Evolutionary conservation across 2,888 invertebrate species (phyloP), one percentile per base, ranked within the genome.

Genomic region (Apantesis nais): DNA sequence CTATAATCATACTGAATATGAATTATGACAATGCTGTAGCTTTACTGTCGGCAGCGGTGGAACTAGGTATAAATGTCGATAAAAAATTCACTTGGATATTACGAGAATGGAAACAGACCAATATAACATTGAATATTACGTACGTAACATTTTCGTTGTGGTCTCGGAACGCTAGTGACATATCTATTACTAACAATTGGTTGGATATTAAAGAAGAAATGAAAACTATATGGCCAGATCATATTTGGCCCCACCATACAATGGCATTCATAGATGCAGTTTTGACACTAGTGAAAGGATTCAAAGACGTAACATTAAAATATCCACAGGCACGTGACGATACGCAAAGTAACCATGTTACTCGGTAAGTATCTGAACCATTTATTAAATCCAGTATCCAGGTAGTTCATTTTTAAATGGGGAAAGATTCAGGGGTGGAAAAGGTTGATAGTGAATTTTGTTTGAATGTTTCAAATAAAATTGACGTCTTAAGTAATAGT

Each of bases 61-160:
- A 64, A 22, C 41, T 67, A 9, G 52, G 63, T 2, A 67, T 67
- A 60, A 66, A 52, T 58, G 8, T 34, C 22, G 41, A 25, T 39
- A 66, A 48, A 22, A 25, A 67, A 19, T 64, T 69, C 16, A 66
- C 52, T 25, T 73, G 66, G 66, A 69, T 73, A 52, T 19, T 73
- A 22, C 60, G 69, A 12, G 72, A 73, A 2, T 67, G 69, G 72
- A 41, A 58, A 3, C 37, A 58, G 11, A 61, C 64, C 14, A 63
- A 73, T 14, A 63, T 62, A 29, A 39, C 19, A 25, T 31, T 58
- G 9, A 52, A 69, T 29, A 12, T 73, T 22, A 70, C 12, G 5
- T 64, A 66, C 19, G 58, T 72, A 8, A 62, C 66, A 1, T 58
- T 72, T 62, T 66, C 69, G 48, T 63, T 69, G 48, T 72, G 44